These are phyloP conservation scores for Magallana angulata DNA, from an alignment of 1,140 invertebrate species.

Conservation along the genomic window DNA sequence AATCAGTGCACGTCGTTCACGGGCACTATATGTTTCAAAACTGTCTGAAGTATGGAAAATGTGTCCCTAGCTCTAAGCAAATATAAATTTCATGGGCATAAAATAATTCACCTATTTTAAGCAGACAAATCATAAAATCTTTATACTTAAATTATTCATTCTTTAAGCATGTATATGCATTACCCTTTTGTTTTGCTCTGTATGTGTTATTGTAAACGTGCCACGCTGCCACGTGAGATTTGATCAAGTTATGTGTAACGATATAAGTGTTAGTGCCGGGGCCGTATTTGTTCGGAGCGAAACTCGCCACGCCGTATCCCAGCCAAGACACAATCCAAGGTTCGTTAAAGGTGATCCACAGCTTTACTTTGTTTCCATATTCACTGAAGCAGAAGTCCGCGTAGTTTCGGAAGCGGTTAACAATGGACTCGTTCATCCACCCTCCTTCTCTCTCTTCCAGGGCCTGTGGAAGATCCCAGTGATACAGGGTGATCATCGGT, in stretches of 20 bases:
- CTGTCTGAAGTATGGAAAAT: too few relatives aligned
- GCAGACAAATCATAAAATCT: too few relatives aligned
- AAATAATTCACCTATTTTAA: too few relatives aligned
- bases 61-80: too few relatives aligned
- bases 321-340: constrained; percentile 68
- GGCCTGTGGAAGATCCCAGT: constrained; percentile 80
- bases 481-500: constrained; percentile 82
- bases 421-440: constrained; percentile 81
- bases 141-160: too few relatives aligned
- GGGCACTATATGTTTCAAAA: too few relatives aligned
- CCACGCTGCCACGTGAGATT: constrained; percentile 73
- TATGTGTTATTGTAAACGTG: constrained; percentile 68
- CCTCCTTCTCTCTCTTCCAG: constrained; percentile 78
- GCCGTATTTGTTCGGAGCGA: constrained; percentile 66
- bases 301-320: constrained; percentile 72
- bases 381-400: constrained; percentile 75
- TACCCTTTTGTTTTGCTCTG: constrained; percentile 65
- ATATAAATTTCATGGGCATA: too few relatives aligned
- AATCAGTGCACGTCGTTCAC: too few relatives aligned
- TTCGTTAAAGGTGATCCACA: constrained; percentile 80
- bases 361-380: constrained; percentile 78
- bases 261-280: constrained; percentile 61
- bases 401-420: constrained; percentile 81
- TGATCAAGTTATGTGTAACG: constrained; percentile 70
- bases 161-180: not conserved